Evolutionary conservation across 2,888 invertebrate species (phyloP).

Genomic region (Marasmarcha lunaedactyla): DNA sequence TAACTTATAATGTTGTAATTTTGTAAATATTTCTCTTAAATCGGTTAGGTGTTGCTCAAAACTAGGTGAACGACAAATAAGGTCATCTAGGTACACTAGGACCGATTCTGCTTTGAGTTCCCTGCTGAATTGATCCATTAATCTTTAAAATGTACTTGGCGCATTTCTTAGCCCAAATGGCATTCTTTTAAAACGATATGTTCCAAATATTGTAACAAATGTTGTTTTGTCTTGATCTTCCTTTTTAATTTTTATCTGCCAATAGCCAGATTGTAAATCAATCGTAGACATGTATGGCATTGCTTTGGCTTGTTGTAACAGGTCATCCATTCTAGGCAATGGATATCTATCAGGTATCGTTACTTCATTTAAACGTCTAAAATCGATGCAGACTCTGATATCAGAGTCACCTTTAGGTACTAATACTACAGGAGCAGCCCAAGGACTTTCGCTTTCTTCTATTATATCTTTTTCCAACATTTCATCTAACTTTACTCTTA

Average conservation of each 20-base stretch:
- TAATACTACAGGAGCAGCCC: conserved; percentile 7
- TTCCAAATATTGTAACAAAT: conserved; percentile 22
- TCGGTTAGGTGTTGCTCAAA: conserved; percentile 6
- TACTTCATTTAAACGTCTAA: conserved; percentile 2
- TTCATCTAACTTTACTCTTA: conserved; percentile 7
- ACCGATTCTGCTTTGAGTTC: neutral
- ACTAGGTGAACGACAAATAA: neutral
- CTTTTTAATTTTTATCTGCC: conserved; percentile 22
- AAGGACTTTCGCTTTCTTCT: conserved; percentile 6
- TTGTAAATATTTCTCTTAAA: conserved; percentile 5
- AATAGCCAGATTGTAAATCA: conserved; percentile 29
- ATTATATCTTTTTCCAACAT: conserved; percentile 7
- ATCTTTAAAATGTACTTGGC: conserved; percentile 21
- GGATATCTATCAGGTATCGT: conserved; percentile 5
- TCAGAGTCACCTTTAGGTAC: conserved; percentile 1
- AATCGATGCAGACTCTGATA: conserved; percentile 6
- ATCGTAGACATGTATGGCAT: conserved; percentile 21
- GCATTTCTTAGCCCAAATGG: conserved; percentile 25
- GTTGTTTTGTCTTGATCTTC: conserved; percentile 20
- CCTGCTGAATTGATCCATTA: conserved; percentile 10
- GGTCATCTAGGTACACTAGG: neutral
- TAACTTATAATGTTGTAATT: conserved; percentile 7
- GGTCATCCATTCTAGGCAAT: conserved; percentile 26
- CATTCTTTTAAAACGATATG: conserved; percentile 22
- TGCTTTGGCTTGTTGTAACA: conserved; percentile 20